Percentiles rank a stretch among this genome's conserved stretches.
phyloP scores from a whole-genome alignment of 2,113 vertebrate genomes.

The Perognathus longimembris region DNA sequence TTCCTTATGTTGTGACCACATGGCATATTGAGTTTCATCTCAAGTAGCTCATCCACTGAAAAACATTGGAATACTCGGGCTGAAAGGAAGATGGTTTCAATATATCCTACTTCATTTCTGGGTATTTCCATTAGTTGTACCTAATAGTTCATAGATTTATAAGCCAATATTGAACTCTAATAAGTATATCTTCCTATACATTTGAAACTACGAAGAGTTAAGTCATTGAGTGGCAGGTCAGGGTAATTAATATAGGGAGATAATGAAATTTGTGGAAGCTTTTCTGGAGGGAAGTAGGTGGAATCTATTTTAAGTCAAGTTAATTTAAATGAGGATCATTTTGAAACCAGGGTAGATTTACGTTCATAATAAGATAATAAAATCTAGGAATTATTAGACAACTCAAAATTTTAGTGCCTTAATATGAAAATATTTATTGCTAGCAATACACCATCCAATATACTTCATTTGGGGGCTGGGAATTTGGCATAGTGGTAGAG shows the following conservation, averaged over 20 bases:
- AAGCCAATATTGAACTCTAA: background rate
- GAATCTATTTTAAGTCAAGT: background rate
- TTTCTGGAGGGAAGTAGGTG: background rate
- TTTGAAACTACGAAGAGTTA: background rate
- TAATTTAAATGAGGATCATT: slow-evolving; percentile 10
- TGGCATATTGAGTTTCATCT: background rate
- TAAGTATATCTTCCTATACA: background rate
- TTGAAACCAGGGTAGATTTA: background rate
- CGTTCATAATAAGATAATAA: background rate
- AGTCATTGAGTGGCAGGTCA: background rate
- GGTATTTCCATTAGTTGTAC: background rate
- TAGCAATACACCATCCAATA: background rate
- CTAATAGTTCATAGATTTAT: background rate
- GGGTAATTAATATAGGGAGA: background rate
- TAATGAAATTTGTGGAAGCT: background rate
- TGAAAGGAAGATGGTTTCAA: background rate
- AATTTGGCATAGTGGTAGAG: too few relatives aligned
- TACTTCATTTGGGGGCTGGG: too few relatives aligned
- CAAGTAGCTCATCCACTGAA: background rate
- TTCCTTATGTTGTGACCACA: background rate
- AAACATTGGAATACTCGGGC: background rate
- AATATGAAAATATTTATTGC: background rate
- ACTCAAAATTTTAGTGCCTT: background rate
- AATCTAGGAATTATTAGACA: background rate
- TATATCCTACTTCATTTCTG: slow-evolving; percentile 33